Conservation (phyloP, 2,113 vertebrate genomes). For the Petaurus breviceps region DNA sequence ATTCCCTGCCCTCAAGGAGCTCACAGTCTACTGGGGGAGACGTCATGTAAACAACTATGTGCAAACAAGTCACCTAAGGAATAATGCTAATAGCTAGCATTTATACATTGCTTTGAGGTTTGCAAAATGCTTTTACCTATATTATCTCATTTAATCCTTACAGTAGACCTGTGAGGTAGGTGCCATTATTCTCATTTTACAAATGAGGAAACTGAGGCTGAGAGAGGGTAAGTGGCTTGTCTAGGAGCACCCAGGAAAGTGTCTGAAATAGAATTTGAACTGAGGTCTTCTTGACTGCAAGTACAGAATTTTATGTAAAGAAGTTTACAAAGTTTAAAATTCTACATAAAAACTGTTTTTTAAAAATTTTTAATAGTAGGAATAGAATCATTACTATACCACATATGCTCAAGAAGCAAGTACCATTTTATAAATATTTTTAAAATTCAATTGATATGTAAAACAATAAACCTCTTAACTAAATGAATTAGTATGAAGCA, state of each 20-base stretch:
- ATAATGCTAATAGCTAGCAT: background rate
- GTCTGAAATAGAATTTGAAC: background rate
- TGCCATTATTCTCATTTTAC: background rate
- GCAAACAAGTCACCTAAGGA: background rate
- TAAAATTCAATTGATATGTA: background rate
- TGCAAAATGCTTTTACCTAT: background rate
- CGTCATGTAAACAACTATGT: background rate
- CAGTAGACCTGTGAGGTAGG: background rate
- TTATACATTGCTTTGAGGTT: background rate
- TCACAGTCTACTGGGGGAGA: background rate
- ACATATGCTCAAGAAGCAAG: background rate
- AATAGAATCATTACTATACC: background rate
- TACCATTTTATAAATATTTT: background rate
- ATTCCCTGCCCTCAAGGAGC: background rate
- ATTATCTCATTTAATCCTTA: background rate
- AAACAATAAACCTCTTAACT: background rate
- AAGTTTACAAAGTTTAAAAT: background rate
- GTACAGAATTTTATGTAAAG: background rate
- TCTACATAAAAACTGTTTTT: background rate
- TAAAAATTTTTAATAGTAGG: background rate
- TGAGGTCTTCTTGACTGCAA: background rate
- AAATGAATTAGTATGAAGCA: background rate
- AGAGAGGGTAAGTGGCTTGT: background rate
- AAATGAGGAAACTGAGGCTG: background rate
- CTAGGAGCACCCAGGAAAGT: background rate